These are phyloP conservation scores for Sylvicola cinctus DNA, from an alignment of 2,888 invertebrate species.

Conservation along the genomic window DNA sequence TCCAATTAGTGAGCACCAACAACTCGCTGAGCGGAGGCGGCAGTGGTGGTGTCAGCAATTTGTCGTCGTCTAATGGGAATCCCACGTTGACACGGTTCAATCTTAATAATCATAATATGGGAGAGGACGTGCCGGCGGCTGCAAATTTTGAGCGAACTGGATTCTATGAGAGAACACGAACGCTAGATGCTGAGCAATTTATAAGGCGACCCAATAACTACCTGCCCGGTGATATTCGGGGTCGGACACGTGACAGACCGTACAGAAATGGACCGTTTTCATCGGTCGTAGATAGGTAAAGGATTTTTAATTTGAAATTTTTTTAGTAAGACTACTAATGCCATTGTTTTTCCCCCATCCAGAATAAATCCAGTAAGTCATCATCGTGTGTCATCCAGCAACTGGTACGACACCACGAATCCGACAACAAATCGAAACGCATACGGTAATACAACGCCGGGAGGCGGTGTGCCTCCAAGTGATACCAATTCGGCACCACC, in stretches of 20 bases:
- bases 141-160: no score
- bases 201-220: slow-evolving; percentile 14
- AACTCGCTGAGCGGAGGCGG: no score
- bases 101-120: no score
- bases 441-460: slow-evolving; percentile 17
- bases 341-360: slow-evolving; percentile 7
- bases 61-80: no score
- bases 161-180: no score
- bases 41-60: no score
- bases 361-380: slow-evolving; percentile 15
- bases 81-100: no score
- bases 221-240: slow-evolving; percentile 18
- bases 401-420: slow-evolving; percentile 22
- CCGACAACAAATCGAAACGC: slow-evolving; percentile 16
- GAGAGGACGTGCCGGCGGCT: no score
- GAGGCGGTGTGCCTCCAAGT: slow-evolving; percentile 15
- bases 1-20: no score
- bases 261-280: slow-evolving; percentile 26
- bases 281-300: slow-evolving; percentile 23
- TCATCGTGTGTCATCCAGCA: slow-evolving; percentile 17
- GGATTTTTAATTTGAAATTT: slow-evolving; percentile 1
- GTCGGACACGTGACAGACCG: slow-evolving; percentile 23
- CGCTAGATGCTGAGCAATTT: slow-evolving; percentile 14
- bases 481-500: slow-evolving; percentile 5
- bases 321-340: no score